Evolutionary conservation across 2,797 vertebrate species (phyloP).

Genomic region (Galagoides demidoff): DNA sequence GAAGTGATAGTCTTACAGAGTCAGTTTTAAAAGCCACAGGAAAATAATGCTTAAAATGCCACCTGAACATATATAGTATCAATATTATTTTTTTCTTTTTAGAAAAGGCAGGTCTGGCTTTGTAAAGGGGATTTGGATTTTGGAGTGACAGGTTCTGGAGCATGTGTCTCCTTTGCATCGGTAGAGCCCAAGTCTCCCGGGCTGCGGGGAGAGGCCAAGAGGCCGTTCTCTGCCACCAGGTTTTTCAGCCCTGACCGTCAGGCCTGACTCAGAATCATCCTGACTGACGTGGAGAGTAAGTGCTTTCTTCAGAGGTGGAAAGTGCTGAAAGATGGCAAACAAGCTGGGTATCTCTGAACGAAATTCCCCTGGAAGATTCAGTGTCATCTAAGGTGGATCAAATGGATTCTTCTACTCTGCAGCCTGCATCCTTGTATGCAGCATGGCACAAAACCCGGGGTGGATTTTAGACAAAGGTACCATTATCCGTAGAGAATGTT

Average conservation of each 20-base stretch:
- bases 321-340: neutral
- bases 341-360: neutral
- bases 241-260: rapidly evolving
- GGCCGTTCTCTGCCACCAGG: neutral
- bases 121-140: conserved; percentile 24
- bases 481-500: neutral
- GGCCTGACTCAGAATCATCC: rapidly evolving
- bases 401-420: conserved; percentile 83
- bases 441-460: conserved; percentile 79
- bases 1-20: neutral
- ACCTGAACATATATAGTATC: no score
- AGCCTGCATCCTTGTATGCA: conserved; percentile 30
- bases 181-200: conserved; percentile 69
- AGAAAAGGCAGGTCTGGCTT: conserved; percentile 31
- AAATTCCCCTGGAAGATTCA: conserved; percentile 52
- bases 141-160: conserved; percentile 62
- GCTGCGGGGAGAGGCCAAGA: conserved; percentile 50
- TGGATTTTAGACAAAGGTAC: conserved; percentile 35
- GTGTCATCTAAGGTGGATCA: conserved; percentile 72
- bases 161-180: neutral
- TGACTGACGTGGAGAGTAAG: rapidly evolving
- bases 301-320: neutral
- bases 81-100: neutral
- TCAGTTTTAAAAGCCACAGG: neutral
- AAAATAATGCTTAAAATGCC: neutral